Percentiles rank a stretch among this genome's conserved stretches.
phyloP scores from a whole-genome alignment of 2,797 vertebrate genomes.

The Pelobates cultripes region DNA sequence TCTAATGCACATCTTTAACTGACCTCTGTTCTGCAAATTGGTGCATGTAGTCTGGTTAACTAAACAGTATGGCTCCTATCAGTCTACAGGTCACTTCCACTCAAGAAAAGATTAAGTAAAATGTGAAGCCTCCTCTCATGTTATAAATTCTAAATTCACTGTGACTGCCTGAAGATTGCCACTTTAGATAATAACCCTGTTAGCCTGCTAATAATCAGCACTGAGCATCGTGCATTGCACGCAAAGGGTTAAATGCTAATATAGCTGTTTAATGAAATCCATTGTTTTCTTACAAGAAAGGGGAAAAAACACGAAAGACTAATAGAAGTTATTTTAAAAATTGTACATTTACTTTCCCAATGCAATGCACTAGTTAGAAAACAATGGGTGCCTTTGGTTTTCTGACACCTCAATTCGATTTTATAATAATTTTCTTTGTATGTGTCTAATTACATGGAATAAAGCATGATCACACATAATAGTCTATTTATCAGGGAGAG shows the following conservation, averaged over 20 bases:
- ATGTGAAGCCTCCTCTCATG: no score
- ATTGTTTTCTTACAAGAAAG: neutral
- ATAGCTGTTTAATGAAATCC: neutral
- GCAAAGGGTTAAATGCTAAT: neutral
- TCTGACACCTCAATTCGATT: neutral
- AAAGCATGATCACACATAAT: neutral
- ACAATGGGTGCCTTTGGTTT: neutral
- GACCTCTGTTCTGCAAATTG: no score
- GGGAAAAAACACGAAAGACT: no score
- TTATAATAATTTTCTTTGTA: neutral
- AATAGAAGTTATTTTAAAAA: constrained; percentile 1
- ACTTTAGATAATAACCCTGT: no score
- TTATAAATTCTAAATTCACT: no score
- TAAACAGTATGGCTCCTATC: no score
- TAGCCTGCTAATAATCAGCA: no score
- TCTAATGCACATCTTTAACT: no score
- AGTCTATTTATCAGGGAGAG: neutral
- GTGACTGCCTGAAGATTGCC: no score
- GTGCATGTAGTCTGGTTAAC: no score
- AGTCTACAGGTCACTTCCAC: no score
- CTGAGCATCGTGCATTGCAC: neutral
- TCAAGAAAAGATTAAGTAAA: no score
- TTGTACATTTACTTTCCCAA: neutral
- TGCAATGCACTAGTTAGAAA: neutral
- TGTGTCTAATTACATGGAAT: neutral